Conservation (phyloP, 1,140 invertebrate genomes). For the Zaprionus kolodkinae region DNA sequence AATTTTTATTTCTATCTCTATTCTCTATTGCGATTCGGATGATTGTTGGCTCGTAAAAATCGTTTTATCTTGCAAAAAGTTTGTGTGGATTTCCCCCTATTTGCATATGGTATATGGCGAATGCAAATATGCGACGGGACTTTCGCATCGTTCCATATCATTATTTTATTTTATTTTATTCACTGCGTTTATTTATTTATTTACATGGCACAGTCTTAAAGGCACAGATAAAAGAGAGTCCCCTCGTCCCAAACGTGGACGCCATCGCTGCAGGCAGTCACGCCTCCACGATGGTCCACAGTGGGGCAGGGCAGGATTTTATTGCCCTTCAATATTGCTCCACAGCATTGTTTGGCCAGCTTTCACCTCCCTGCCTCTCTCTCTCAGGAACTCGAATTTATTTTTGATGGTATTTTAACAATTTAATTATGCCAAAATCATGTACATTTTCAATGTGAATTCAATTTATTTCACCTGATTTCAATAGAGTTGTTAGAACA, state of each 20-base stretch:
- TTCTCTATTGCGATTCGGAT: constrained; percentile 31
- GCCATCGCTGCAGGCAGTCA: constrained; percentile 62
- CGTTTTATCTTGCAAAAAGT: constrained; percentile 51
- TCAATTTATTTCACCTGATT: not conserved
- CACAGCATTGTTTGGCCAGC: constrained; percentile 14
- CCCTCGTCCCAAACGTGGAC: constrained; percentile 9
- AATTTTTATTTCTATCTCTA: not conserved
- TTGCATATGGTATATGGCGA: constrained; percentile 58
- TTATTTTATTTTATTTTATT: constrained; percentile 45
- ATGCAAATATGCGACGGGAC: constrained; percentile 58
- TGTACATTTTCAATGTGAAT: constrained; percentile 14
- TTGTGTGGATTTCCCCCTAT: constrained; percentile 34
- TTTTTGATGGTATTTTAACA: constrained; percentile 21
- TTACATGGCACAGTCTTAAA: constrained; percentile 17
- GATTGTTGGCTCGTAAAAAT: constrained; percentile 60
- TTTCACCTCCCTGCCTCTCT: not conserved
- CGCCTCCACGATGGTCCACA: constrained; percentile 58
- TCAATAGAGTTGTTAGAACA: not conserved
- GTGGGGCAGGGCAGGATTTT: constrained; percentile 66
- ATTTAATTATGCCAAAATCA: constrained; percentile 30
- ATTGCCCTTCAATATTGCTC: constrained; percentile 51
- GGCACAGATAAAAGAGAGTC: constrained; percentile 61
- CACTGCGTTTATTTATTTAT: constrained; percentile 24
- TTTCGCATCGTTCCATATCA: constrained; percentile 26
- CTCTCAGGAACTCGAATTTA: constrained; percentile 45